Base-by-base conservation (phyloP, 1,140 invertebrate species). In the Euura lappo region DNA sequence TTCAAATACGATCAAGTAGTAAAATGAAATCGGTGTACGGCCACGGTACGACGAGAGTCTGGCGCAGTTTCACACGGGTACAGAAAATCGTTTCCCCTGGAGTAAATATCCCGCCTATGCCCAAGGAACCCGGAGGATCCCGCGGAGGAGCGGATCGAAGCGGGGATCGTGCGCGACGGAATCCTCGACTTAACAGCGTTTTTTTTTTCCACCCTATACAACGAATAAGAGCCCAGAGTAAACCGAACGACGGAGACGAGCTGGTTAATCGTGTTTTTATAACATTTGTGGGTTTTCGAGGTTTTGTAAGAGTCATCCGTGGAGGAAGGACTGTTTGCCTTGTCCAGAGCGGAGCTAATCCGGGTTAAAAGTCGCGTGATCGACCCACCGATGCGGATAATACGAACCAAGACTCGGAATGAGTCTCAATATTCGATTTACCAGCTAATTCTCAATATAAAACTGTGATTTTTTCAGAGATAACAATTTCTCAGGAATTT, bases 111-210 rank as follows among this genome's bases (percentile, higher is more conserved):
- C 28, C 28, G 28, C 28, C 28, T 28, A 28, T 28, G 28, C 28
- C 28, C 1, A 60, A 13, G n/a, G 46, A 70, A 44, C 68, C 45
- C 45, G 67, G 51, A 45, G 68, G 28, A 69, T 69, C 68, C 73
- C 74, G 71, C 72, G 74, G 71, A 71, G 60, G 47, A 73, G 68
- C 65, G 74, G 68, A 44, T 71, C 10, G 51, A 60, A 5, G 51
- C 65, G 68, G n/a, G 71, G 72, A 73, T 75, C 74, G 74, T 75
- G 74, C 74, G 74, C 68, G 65, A 73, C 71, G 46, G 74, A 73
- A 45, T 71, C 10, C 44, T 71, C n/a, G 43, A 45, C 8, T 45
- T 10, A 43, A 28, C 42, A 45, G 70, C n/a, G 28, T 8, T 42
- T 10, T 72, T 47, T 68, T 45, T 68, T 11, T 28, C 66, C 44